Conservation (phyloP, 2,888 invertebrate species). For the Sarcophaga rosellei region DNA sequence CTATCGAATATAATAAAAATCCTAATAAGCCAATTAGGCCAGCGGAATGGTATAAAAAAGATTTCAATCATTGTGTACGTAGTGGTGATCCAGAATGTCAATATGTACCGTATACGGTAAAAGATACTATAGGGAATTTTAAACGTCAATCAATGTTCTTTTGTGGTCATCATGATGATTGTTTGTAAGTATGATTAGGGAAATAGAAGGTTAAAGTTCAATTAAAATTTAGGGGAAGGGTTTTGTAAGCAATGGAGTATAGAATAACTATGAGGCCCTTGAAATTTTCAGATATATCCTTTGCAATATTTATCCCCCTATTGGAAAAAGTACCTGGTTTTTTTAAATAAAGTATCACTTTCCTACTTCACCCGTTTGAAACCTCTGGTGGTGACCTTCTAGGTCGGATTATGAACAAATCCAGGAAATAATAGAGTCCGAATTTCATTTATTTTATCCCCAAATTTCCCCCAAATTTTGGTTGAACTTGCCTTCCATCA, state of each 20-base stretch:
- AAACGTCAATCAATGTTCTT: slow-evolving; percentile 83
- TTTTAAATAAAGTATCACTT: no score
- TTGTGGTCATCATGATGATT: slow-evolving; percentile 91
- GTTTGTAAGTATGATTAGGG: slow-evolving; percentile 84
- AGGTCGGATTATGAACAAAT: no score
- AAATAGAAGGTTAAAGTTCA: neutral
- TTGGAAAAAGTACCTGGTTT: no score
- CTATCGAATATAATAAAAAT: slow-evolving; percentile 86
- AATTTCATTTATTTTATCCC: neutral
- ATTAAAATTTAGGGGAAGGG: neutral
- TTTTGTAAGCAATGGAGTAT: no score
- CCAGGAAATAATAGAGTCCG: neutral
- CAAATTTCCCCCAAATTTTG: neutral
- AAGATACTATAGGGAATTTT: slow-evolving; percentile 91
- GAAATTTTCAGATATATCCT: neutral
- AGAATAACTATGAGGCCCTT: neutral
- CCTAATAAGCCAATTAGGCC: slow-evolving; percentile 84
- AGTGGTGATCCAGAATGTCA: slow-evolving; percentile 89
- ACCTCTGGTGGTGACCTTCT: no score
- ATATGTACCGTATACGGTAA: slow-evolving; percentile 86
- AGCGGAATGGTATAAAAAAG: slow-evolving; percentile 79
- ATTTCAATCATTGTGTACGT: slow-evolving; percentile 91
- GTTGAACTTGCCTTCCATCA: neutral
- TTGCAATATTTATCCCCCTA: no score
- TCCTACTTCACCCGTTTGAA: no score